These are phyloP conservation scores for Dusona sp. DNA, from an alignment of 2,888 invertebrate genomes.

Conservation along the genomic window DNA sequence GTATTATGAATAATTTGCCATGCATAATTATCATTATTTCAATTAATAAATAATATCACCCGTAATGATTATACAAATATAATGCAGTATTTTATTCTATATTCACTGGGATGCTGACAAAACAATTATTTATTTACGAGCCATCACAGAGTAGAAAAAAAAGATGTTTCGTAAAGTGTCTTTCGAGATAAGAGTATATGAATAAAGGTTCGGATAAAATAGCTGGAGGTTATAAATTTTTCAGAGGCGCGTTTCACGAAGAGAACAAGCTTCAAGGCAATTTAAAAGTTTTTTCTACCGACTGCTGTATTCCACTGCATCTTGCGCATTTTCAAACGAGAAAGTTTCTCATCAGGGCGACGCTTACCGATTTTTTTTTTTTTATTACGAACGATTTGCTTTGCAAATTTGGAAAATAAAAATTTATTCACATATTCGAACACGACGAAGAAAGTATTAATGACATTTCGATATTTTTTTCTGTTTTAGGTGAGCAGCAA, in stretches of 20 bases:
- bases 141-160: background rate
- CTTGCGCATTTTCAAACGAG: constrained; percentile 15
- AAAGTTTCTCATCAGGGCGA: constrained; percentile 13
- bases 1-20: background rate
- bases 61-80: background rate
- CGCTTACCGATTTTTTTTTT: background rate
- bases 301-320: background rate
- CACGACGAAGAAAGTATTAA: background rate
- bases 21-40: background rate
- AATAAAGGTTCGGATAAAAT: background rate
- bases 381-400: background rate
- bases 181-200: constrained; percentile 2
- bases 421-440: constrained; percentile 9
- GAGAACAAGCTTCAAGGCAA: constrained; percentile 5
- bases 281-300: constrained; percentile 23
- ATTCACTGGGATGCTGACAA: background rate
- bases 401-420: background rate
- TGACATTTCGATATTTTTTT: background rate
- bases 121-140: constrained; percentile 5
- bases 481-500: background rate
- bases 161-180: background rate
- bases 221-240: constrained; percentile 19
- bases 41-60: background rate
- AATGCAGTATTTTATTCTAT: background rate
- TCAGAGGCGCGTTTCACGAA: constrained; percentile 6